Base-by-base conservation (phyloP, 2,888 invertebrate genomes). In the Aspidiotus destructor region DNA sequence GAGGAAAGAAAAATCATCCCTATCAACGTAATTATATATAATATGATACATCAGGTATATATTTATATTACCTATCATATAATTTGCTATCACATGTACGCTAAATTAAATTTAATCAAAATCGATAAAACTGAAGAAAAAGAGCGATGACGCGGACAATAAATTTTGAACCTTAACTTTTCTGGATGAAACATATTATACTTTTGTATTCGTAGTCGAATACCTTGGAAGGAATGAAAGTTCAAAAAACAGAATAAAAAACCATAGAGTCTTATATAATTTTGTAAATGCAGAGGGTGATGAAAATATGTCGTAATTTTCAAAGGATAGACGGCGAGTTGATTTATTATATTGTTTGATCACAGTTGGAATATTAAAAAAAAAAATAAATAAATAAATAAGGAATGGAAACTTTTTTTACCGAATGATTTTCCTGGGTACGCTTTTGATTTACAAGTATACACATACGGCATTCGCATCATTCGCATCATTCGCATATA, bases 11-110 rank as follows among this genome's bases (percentile, higher is more conserved):
- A 58, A 67, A 67, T 67, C 48, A 67, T 67, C 67, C 60, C 58
- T 55, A 67, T 65, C 42, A 65, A n/a, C n/a, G n/a, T n/a, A n/a
- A n/a, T n/a, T 48, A 41, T 15, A 54, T 41, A 13, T 16, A 42
- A 40, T 40, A 65, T 57, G 41, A 65, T 44, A 67, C 58, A n/a
- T n/a, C n/a, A 67, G 44, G 10, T 60, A 41, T 61, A 61, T 57
- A 28, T 28, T 28, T 60, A 67, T 60, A 67, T 48, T 67, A 60
- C 48, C 67, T 67, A 67, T n/a, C n/a, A n/a, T n/a, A n/a, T n/a
- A n/a, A n/a, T n/a, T n/a, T n/a, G n/a, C n/a, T n/a, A n/a, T 67
- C 67, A 67, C 67, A 67, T 67, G 57, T 60, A 67, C 48, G 44
- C 67, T 67, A 67, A 67, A 67, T 61, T 61, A 61, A 11, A 13